Percentiles rank a stretch among this genome's conserved stretches.
Conservation (phyloP, 2,888 invertebrate genomes). For the Agrochola lota region DNA sequence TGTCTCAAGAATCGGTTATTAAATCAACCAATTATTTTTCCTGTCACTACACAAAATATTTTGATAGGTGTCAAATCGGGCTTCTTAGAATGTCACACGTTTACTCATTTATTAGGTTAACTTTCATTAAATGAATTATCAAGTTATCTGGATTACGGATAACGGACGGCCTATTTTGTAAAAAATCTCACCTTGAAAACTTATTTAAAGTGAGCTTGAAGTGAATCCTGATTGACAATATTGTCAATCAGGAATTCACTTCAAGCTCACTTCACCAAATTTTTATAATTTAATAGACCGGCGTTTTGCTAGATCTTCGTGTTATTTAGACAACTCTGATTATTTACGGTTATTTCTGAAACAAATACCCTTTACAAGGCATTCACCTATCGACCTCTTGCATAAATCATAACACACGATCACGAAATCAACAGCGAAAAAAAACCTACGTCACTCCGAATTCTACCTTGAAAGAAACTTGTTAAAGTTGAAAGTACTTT, state of each 20-base stretch:
- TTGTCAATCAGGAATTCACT: too few species aligned
- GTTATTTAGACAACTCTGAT: not conserved
- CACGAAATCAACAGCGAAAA: constrained; percentile 59
- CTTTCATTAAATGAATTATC: not conserved
- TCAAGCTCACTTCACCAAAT: not conserved
- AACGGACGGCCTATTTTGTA: not conserved
- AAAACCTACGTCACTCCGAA: constrained; percentile 34
- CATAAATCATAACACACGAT: constrained; percentile 63
- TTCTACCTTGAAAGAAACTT: not conserved
- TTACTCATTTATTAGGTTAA: not conserved
- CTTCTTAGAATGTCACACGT: too few species aligned
- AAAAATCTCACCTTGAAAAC: not conserved
- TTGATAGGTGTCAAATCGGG: too few species aligned
- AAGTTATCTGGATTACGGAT: too few species aligned
- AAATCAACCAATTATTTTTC: too few species aligned
- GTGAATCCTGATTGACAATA: too few species aligned
- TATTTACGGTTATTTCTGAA: not conserved
- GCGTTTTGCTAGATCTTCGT: not conserved
- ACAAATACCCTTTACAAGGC: constrained; percentile 53
- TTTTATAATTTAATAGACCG: not conserved
- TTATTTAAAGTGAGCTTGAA: too few species aligned
- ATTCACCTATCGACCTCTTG: constrained; percentile 65
- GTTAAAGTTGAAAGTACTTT: constrained; percentile 48
- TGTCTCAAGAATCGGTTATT: too few species aligned
- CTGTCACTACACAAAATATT: too few species aligned